Evolutionary conservation across 2,888 invertebrate genomes (phyloP), one percentile per base, ranked within the genome.

Genomic region (Philaethria dido): DNA sequence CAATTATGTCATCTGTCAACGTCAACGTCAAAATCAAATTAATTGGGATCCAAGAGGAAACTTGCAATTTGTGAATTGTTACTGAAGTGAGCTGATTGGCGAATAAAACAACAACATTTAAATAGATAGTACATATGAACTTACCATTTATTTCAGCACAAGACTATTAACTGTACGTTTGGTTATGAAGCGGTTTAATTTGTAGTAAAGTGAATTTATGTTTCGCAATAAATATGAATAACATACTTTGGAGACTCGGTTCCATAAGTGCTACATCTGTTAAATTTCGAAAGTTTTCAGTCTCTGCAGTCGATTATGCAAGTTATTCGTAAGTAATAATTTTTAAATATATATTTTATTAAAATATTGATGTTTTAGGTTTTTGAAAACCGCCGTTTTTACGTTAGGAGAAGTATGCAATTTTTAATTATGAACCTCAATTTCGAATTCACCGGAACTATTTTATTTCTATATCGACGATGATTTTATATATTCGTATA

Each of bases 271-370:
- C 74, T 44, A 65, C 74, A n/a, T 72, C 79, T 54, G 78, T 75
- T 44, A 60, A 79, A 42, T 69, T 72, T 59, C 83, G 86, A 72
- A 81, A 75, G 48, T 87, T 91, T 69, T 91, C 89, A 1, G 78
- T 84, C 64, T 83, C 89, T 45, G 62, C 84, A 16, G 64, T 72
- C 57, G 77, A 80, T 70, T 84, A 86, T 76, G 81, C 83, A 42
- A 81, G 76, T 69, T 80, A 87, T 76, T 84, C 86, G 91, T 92
- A 77, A 87, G 90, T 89, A 78, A 50, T 48, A 29, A 13, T 14
- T 18, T 16, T 29, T 18, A 1, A 29, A 52, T 29, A 52, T 52
- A 39, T 39, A 3, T 14, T 14, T 39, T 60, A 59, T 25, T 59
- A 22, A 61, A 13, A 2, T 54, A 44, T 54, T 8, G 20, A 39